Percentiles rank a stretch among this genome's conserved stretches.
Evolutionary conservation across 2,113 vertebrate genomes (phyloP).

Genomic region (Cyanoramphus novaezelandiae): DNA sequence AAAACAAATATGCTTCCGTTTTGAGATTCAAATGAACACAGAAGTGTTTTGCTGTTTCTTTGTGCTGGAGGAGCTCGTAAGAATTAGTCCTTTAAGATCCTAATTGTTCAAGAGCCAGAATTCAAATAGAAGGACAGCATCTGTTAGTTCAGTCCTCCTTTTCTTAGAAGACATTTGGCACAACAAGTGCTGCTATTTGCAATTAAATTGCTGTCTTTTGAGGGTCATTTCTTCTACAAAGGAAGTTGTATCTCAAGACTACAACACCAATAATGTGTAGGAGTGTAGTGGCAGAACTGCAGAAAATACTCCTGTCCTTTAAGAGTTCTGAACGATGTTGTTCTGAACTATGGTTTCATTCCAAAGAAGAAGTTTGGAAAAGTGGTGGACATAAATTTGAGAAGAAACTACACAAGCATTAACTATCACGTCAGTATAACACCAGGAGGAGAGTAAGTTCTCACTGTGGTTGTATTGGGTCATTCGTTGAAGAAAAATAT

Average conservation of each 20-base stretch:
- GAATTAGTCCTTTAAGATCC: background rate
- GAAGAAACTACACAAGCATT: background rate
- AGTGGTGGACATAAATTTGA: background rate
- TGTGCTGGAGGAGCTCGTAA: background rate
- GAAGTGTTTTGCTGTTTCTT: background rate
- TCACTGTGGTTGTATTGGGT: background rate
- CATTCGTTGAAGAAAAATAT: background rate
- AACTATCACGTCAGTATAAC: accelerated
- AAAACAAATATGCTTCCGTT: background rate
- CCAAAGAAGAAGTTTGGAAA: background rate
- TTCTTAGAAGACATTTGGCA: background rate
- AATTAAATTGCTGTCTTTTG: background rate
- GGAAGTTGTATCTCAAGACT: background rate
- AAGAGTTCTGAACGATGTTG: background rate
- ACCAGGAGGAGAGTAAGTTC: background rate
- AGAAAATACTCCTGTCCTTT: background rate
- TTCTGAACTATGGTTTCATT: background rate
- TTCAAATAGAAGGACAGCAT: background rate
- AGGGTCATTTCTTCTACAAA: background rate
- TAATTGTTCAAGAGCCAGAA: background rate
- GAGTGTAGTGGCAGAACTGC: background rate
- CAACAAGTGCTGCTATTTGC: background rate
- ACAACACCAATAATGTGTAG: background rate
- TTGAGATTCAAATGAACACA: background rate
- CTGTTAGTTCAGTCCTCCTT: background rate